phyloP scores from a whole-genome alignment of 2,113 vertebrate genomes.

The Silurus asotus region DNA sequence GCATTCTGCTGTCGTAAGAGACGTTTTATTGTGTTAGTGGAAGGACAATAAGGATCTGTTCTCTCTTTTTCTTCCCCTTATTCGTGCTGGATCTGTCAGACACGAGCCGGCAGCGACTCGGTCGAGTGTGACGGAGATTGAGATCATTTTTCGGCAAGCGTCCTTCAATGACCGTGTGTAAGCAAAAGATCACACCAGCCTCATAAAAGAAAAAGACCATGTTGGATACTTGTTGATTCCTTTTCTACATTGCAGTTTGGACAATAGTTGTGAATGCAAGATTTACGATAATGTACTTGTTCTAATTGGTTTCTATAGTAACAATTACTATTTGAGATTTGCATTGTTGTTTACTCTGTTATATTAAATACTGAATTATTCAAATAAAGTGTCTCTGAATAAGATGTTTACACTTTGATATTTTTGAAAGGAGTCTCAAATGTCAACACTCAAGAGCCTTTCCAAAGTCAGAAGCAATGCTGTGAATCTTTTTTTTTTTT shows the following conservation, averaged over 20 bases:
- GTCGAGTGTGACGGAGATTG: slow-evolving; percentile 9
- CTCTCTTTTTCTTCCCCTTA: background rate
- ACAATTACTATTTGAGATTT: background rate
- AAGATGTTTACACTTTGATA: background rate
- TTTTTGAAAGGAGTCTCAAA: background rate
- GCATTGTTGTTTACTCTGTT: too few species aligned
- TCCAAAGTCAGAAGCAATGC: background rate
- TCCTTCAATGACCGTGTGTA: background rate
- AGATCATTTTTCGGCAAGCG: slow-evolving; percentile 5
- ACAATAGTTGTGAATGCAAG: background rate
- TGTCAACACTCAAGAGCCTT: background rate
- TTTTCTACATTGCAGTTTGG: background rate
- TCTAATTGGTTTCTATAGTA: background rate
- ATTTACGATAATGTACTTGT: background rate
- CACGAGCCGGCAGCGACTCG: background rate
- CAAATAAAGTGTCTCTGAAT: background rate
- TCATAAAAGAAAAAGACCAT: slow-evolving; percentile 9
- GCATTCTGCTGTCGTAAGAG: background rate
- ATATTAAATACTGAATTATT: background rate
- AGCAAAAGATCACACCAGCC: background rate
- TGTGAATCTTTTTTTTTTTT: too few species aligned
- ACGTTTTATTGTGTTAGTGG: slow-evolving; percentile 12
- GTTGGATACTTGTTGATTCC: background rate
- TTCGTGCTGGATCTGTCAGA: slow-evolving; percentile 1
- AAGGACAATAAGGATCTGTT: slow-evolving; percentile 17